Base-by-base conservation (phyloP, 1,140 invertebrate genomes). In the Polypedilum pembai region DNA sequence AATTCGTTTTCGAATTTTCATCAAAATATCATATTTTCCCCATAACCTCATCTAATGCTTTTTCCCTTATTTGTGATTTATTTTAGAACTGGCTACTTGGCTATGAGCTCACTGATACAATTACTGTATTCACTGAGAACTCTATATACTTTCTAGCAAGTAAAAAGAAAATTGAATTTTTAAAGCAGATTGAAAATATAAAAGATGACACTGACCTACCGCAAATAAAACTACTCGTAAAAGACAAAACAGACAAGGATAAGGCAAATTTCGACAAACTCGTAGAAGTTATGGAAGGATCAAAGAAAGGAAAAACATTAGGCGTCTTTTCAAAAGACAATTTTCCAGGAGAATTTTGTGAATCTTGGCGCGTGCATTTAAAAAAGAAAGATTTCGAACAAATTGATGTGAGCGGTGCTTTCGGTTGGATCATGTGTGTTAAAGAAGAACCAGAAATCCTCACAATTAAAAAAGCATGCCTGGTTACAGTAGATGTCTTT, bases 141-240 rank as follows among this genome's bases (percentile, higher is more conserved):
- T 87, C 86, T 18, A 92, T 98, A 74, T 89, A 91, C 80, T 95
- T 99, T 79, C 84, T 99, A 24, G 94, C 96, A 0, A 98, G 95
- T 80, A 98, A 98, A 82, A 98, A 98, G 84, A 99, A 99, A 83
- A 95, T 98, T 75, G 96, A 99, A 77, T 99, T 98, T 84, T 84
- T 99, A 8, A 89, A 93, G 77, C 92, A 94, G 79, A 88, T 97
- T n/a, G 95, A 98, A 80, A 90, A 89, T 78, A 87, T 88, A 10
- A 96, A 93, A 82, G 91, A 93, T 76, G 94, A 96, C 79, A 88
- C 90, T 75, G 86, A 89, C 76, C 89, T 88, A 73, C 94, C 97
- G 21, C 86, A 90, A 65, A 88, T 98, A 0, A 94, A 93, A 83
- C 85, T 98, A n/a, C 84, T 97, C 40, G 87, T 92, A 3, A 87